These are phyloP conservation scores for Romanogobio albipinnatus DNA, from an alignment of 2,113 vertebrate species.

Conservation along the genomic window DNA sequence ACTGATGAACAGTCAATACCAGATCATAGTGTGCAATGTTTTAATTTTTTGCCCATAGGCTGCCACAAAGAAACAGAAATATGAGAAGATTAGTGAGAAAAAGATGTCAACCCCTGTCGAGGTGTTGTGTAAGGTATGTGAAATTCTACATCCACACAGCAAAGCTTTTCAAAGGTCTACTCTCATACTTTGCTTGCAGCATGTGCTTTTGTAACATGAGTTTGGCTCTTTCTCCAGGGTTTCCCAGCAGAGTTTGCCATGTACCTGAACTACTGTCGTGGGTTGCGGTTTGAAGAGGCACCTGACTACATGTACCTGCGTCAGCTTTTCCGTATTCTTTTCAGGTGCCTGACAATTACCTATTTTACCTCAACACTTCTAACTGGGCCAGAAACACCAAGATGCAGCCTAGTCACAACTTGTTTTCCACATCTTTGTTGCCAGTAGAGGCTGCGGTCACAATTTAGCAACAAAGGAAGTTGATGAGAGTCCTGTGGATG, in stretches of 20 bases:
- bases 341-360: conserved; percentile 80
- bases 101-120: conserved; percentile 99
- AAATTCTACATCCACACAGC: conserved; percentile 3
- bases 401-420: not conserved
- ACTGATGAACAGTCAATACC: not conserved
- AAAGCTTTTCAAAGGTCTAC: not conserved
- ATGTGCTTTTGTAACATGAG: conserved; percentile 9
- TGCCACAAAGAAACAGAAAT: conserved; percentile 99
- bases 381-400: not conserved
- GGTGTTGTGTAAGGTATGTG: conserved; percentile 97
- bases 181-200: not conserved
- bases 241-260: conserved; percentile 99
- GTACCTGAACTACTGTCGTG: conserved; percentile 99
- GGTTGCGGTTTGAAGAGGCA: conserved; percentile 97
- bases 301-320: conserved; percentile 99
- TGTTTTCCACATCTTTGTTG: not conserved
- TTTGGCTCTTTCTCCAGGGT: conserved; percentile 75
- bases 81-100: conserved; percentile 99
- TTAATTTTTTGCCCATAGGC: conserved; percentile 81
- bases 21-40: conserved; percentile 67
- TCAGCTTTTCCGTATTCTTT: conserved; percentile 99
- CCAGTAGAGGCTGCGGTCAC: not conserved
- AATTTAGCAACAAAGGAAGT: no score
- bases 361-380: not conserved
- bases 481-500: no score